Conservation (phyloP, 2,888 invertebrate genomes). For the Mycalesis mineus region DNA sequence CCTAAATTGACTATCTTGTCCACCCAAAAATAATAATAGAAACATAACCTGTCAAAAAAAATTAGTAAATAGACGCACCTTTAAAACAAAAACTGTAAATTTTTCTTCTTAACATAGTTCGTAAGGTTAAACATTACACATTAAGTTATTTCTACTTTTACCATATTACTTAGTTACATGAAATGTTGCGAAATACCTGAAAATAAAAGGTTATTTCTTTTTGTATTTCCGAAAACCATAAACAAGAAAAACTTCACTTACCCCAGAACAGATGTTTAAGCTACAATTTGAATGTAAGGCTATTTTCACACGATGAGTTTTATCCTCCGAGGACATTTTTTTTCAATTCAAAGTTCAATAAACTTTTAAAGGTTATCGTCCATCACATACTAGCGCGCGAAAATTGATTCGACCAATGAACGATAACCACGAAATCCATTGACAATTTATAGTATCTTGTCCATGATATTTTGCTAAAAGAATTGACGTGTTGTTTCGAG, state of each 20-base stretch:
- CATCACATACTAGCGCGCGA: constrained; percentile 6
- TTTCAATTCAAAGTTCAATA: background rate
- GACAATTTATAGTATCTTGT: constrained; percentile 48
- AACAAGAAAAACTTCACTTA: too few relatives aligned
- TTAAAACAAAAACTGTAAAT: constrained; percentile 34
- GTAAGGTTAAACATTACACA: background rate
- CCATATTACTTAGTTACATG: background rate
- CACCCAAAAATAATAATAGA: constrained; percentile 42
- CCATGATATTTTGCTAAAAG: constrained; percentile 36
- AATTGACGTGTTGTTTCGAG: constrained; percentile 63
- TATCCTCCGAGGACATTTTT: too few relatives aligned
- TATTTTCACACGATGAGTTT: too few relatives aligned
- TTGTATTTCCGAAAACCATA: background rate
- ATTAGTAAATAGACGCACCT: constrained; percentile 50
- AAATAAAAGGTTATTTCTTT: background rate
- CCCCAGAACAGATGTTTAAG: too few relatives aligned
- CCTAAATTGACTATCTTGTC: constrained; percentile 23
- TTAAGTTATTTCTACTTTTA: background rate
- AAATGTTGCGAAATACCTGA: background rate
- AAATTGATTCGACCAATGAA: constrained; percentile 49
- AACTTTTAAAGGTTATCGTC: background rate
- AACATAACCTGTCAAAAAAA: constrained; percentile 43
- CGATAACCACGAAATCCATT: constrained; percentile 66
- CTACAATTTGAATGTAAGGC: too few relatives aligned
- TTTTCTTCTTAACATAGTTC: constrained; percentile 26